Base-by-base conservation (phyloP, 2,797 vertebrate species). In the Myotis planiceps region DNA sequence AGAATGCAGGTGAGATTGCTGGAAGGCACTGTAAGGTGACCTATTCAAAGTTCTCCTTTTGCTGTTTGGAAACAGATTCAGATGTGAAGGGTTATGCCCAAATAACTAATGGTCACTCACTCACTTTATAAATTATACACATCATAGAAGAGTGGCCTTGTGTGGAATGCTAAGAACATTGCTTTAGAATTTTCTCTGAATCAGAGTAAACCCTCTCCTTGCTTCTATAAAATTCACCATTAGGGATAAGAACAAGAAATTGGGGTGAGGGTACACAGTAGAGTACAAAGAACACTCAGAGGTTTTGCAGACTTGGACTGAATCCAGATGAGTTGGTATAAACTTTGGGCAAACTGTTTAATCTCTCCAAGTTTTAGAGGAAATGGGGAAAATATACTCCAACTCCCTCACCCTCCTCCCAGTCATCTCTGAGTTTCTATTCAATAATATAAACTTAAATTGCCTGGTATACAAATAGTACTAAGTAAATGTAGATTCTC, bases 61-160 rank as follows among this genome's bases (percentile, higher is more conserved):
- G 42, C 21, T 47, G 15, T 88, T 80, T 76, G 83, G 80, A 92
- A 89, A 92, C 45, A 39, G 80, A 87, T 68, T 89, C 60, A 55
- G 65, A 47, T 69, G 9, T 91, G 49, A 87, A 78, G n/a, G 55
- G n/a, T 66, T 85, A 78, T 85, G 14, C 18, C 12, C 49, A 75
- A 53, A 47, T 27, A 86, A 34, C 18, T 45, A 83, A 81, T 13
- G 80, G 60, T 27, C 69, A 90, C 47, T 13, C 49, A 68, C 25
- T 37, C 29, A 63, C n/a, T 79, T 84, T 51, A 74, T 18, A 84
- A 55, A 71, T 32, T 51, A 42, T 51, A 9, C 14, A 83, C 63
- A 47, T 47, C 80, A 80, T 8, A 60, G 89, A 81, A 86, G 60
- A 91, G 60, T 27, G 21, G 39, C 49, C 58, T 65, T 89, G 39